A percentile compares a stretch with the other conserved stretches of the same genome.
phyloP scores from a whole-genome alignment of 2,888 invertebrate species.

The Myopa tessellatipennis region DNA sequence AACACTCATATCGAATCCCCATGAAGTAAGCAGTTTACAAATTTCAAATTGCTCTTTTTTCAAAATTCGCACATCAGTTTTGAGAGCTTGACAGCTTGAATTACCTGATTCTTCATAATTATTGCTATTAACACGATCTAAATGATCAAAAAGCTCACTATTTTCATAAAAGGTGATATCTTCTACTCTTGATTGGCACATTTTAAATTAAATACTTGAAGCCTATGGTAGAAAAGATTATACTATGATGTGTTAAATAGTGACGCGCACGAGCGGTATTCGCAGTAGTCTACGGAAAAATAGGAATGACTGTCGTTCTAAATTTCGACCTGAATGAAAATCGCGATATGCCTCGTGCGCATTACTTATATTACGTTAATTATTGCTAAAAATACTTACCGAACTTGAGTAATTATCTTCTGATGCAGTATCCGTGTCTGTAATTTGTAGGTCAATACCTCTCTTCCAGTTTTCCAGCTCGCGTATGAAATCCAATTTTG shows the following conservation, averaged over 20 bases:
- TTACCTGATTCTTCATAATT: not conserved
- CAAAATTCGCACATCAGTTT: conserved; percentile 5
- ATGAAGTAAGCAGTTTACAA: conserved; percentile 5
- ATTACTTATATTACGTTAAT: not conserved
- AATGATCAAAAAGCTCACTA: not conserved
- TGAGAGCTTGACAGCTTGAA: conserved; percentile 5
- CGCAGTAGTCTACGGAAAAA: not conserved
- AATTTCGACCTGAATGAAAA: not conserved
- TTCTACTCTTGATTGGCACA: not conserved
- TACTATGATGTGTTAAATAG: not conserved
- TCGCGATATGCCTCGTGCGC: not conserved
- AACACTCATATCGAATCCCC: conserved; percentile 8
- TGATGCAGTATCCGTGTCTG: not conserved
- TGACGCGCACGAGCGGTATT: no score
- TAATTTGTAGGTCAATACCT: not conserved
- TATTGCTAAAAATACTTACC: not conserved
- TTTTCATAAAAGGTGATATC: not conserved
- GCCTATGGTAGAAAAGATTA: conserved; percentile 10
- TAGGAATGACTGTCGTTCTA: not conserved
- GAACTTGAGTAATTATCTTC: not conserved
- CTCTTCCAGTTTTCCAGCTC: not conserved
- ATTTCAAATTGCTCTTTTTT: not conserved
- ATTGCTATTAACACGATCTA: not conserved
- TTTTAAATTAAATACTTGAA: conserved; percentile 13
- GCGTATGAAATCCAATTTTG: not conserved